Evolutionary conservation across 1,140 invertebrate genomes (phyloP), one percentile per base, ranked within the genome.

Genomic region (Condylostylus longicornis): DNA sequence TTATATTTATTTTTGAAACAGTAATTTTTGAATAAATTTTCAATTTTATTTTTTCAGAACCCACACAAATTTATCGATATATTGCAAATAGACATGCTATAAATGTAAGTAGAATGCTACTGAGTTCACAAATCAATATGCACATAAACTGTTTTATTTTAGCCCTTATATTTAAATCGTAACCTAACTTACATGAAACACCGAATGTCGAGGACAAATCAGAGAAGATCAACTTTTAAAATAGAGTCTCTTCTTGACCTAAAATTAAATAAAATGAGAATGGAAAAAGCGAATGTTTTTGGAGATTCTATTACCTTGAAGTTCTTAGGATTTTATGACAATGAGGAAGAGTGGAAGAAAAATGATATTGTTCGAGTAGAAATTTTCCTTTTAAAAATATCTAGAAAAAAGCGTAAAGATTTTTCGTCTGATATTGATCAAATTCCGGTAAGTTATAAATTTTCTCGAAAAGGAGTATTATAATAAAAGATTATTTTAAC

Each of bases 1-100:
- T 7, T 18, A 18, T 29, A 12, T 21, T 34, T 19, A n/a, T n/a
- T 14, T 40, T 21, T 18, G 10, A 7, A 18, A 28, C 18, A 21
- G 12, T 9, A 29, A 23, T 32, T 19, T 36, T 32, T 18, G n/a
- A 38, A 14, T 38, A 23, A 40, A 31, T 29, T 18, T 21, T 30
- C 28, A n/a, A 10, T 40, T 18, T 38, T 29, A 40, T 35, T 41
- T 18, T 21, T 30, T 35, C 42, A 93, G 88, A 94, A 63, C 88
- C 88, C 28, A 94, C 89, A 35, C 88, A 93, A 65, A 95, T 95
- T 45, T 94, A 94, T 64, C 72, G 88, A 62, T 94, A 86, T 65
- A 67, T 95, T 44, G 72, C 87, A 31, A 87, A 82, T 41, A 72
- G 88, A 46, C 85, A 86, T 65, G 74, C 87, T 66, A 72, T 86